phyloP scores from a whole-genome alignment of 2,888 invertebrate species.

The Mythimna albipuncta region DNA sequence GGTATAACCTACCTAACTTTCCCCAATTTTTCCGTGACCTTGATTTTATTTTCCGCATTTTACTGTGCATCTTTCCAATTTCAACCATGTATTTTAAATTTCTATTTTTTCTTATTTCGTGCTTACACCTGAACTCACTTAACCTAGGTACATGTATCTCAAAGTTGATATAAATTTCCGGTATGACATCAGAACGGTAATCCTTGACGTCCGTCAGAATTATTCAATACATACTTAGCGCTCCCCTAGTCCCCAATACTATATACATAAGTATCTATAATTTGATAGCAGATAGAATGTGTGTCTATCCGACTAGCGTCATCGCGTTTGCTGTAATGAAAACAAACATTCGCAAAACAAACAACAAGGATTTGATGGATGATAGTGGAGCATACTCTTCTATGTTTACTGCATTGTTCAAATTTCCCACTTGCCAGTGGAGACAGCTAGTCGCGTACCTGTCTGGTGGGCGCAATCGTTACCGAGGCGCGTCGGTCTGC shows the following conservation, averaged over 20 bases:
- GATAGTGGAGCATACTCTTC: conserved; percentile 74
- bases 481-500: conserved; percentile 87
- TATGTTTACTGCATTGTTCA: conserved; percentile 82
- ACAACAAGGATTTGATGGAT: conserved; percentile 60
- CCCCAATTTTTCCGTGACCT: not conserved
- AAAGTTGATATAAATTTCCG: not conserved
- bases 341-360: conserved; percentile 66
- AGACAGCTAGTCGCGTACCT: conserved; percentile 88
- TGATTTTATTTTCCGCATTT: not conserved
- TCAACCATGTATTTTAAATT: not conserved
- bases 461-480: conserved; percentile 88
- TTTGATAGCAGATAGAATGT: conserved; percentile 16
- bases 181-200: not conserved
- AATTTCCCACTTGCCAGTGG: conserved; percentile 85
- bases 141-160: not conserved
- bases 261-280: not conserved
- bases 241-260: not conserved
- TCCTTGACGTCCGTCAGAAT: not conserved
- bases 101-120: not conserved
- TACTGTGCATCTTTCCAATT: not conserved
- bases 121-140: not conserved
- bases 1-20: not conserved
- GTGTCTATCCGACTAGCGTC: conserved; percentile 9
- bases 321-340: conserved; percentile 44
- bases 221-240: not conserved